Percentiles rank a stretch among this genome's conserved stretches.
Conservation (phyloP, 2,113 vertebrate genomes). For the Zapornia atra region DNA sequence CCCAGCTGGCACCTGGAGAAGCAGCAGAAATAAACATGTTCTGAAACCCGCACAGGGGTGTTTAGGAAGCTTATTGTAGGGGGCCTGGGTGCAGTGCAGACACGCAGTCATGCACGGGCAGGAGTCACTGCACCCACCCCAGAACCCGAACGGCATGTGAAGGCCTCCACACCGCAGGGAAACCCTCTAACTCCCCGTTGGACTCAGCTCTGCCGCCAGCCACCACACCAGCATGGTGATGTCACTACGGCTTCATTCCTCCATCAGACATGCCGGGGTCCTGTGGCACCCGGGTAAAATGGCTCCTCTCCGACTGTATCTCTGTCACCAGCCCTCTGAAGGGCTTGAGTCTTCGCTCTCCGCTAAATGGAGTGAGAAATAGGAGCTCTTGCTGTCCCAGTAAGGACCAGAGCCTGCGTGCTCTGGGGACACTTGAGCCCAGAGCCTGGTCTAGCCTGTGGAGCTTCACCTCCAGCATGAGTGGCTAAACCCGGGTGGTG, state of each 20-base stretch:
- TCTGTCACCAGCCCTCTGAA: neutral
- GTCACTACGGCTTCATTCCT: fast-evolving
- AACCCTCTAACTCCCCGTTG: too few species aligned
- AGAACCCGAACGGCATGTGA: fast-evolving
- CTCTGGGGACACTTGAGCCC: fast-evolving
- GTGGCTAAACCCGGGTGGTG: neutral
- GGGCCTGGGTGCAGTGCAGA: neutral
- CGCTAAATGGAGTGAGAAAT: neutral
- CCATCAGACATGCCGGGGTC: neutral
- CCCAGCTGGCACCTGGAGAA: neutral
- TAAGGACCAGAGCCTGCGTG: neutral
- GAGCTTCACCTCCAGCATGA: neutral
- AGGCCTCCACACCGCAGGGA: neutral
- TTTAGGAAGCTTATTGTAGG: neutral
- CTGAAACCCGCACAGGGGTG: neutral
- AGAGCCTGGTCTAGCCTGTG: fast-evolving
- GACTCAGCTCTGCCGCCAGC: neutral
- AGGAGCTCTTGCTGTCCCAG: fast-evolving
- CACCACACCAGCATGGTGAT: fast-evolving
- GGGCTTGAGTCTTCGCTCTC: neutral
- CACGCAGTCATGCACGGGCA: fast-evolving
- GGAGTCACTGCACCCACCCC: neutral
- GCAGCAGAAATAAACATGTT: neutral
- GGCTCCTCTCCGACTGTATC: neutral
- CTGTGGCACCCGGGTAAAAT: neutral